phyloP scores from a whole-genome alignment of 2,113 vertebrate genomes.

The Ameiurus melas region DNA sequence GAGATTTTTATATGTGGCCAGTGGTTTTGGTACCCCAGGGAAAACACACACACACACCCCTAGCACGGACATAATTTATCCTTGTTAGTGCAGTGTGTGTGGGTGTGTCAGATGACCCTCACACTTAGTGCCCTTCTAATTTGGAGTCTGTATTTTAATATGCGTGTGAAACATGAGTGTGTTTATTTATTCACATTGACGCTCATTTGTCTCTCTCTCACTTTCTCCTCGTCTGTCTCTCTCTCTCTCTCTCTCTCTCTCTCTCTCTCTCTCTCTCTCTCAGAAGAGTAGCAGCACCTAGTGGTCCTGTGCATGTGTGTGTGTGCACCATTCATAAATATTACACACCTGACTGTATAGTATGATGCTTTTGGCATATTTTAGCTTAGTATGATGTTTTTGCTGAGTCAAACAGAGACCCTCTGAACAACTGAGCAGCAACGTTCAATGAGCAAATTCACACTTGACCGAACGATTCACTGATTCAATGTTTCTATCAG shows the following conservation, averaged over 20 bases:
- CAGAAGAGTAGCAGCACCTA: conserved; percentile 39
- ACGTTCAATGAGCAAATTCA: not conserved
- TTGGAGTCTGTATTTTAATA: conserved; percentile 46
- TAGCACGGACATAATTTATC: not conserved
- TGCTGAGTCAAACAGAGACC: too few relatives aligned
- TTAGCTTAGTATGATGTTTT: too few relatives aligned
- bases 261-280: not conserved
- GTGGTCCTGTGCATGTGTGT: conserved; percentile 2
- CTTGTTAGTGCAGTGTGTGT: not conserved
- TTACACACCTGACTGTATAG: not conserved
- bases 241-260: not conserved
- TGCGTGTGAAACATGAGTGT: conserved; percentile 44
- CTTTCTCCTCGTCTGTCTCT: not conserved
- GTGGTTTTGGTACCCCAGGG: not conserved
- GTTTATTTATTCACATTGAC: conserved; percentile 46
- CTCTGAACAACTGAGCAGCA: too few relatives aligned
- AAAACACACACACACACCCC: not conserved
- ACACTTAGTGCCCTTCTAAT: conserved; percentile 38
- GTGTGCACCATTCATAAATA: not conserved
- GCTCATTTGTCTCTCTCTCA: not conserved
- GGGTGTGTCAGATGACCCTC: conserved; percentile 7
- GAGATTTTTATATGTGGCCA: not conserved
- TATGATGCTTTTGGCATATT: not conserved
- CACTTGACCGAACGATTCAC: not conserved
- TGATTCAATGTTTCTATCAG: not conserved